phyloP scores from a whole-genome alignment of 2,797 vertebrate species.

The Oreonectes daqikongensis region DNA sequence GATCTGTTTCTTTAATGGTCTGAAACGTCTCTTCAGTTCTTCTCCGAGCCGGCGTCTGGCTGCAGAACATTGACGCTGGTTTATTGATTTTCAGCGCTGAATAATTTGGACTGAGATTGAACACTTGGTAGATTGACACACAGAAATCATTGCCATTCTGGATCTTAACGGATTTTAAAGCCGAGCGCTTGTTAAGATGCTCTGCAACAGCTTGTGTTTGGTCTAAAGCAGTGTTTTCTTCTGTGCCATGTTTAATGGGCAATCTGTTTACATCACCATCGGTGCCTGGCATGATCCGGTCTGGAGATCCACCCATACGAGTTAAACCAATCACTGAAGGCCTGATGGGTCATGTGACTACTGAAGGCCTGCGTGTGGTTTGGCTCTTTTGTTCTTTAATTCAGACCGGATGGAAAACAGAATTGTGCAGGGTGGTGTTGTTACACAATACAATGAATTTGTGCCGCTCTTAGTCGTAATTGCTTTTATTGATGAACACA shows the following conservation, averaged over 20 bases:
- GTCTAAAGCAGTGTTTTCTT: neutral
- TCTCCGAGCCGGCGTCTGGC: neutral
- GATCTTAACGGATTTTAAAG: neutral
- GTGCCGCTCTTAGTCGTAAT: neutral
- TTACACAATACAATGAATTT: too few species aligned
- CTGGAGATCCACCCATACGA: neutral
- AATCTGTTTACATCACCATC: slow-evolving; percentile 9
- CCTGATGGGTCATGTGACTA: neutral
- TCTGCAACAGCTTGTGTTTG: neutral
- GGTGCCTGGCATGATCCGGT: neutral
- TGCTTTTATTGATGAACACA: slow-evolving; percentile 10
- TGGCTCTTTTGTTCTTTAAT: slow-evolving; percentile 11
- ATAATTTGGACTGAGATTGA: slow-evolving; percentile 1
- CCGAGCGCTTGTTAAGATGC: neutral
- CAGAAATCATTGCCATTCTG: neutral
- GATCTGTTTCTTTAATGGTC: neutral
- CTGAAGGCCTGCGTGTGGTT: neutral
- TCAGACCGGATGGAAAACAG: slow-evolving; percentile 26
- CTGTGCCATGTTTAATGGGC: neutral
- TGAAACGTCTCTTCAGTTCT: neutral
- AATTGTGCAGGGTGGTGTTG: slow-evolving; percentile 8
- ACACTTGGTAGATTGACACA: neutral
- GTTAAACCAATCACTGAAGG: slow-evolving; percentile 25
- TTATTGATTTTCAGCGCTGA: neutral
- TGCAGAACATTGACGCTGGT: neutral